Conservation (phyloP, 53 echinoderm and acorn worm genomes). For the Henricia sp. region DNA sequence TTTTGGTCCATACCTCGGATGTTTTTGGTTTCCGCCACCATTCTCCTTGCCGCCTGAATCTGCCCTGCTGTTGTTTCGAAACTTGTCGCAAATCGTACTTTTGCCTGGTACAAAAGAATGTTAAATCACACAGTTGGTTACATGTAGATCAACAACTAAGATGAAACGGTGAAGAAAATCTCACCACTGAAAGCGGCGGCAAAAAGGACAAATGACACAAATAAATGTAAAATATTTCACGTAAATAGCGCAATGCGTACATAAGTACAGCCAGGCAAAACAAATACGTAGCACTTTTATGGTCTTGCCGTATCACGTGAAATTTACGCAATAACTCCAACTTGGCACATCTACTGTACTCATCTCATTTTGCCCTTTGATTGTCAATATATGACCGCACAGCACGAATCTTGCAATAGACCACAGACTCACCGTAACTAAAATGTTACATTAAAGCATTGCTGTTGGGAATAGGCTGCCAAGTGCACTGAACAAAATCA, state of each 20-base stretch:
- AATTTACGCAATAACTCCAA: not conserved
- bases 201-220: too few relatives aligned
- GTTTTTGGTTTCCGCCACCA: constrained; percentile 26
- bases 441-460: not conserved
- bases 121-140: not conserved
- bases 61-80: constrained; percentile 66
- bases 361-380: not conserved
- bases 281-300: too few relatives aligned
- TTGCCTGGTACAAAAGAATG: constrained; percentile 47
- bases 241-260: not conserved
- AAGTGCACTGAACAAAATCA: not conserved
- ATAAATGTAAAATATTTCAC: not conserved
- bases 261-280: not conserved
- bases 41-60: constrained; percentile 18
- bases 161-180: too few relatives aligned
- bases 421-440: not conserved
- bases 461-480: not conserved
- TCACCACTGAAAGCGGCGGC: too few relatives aligned
- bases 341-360: not conserved
- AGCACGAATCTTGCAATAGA: not conserved
- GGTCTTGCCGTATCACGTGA: not conserved
- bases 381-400: not conserved
- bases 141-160: not conserved
- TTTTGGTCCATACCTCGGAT: constrained; percentile 15
- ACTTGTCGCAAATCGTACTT: constrained; percentile 84